Base-by-base conservation (phyloP, 1,140 invertebrate species). In the Micrasema longulum region DNA sequence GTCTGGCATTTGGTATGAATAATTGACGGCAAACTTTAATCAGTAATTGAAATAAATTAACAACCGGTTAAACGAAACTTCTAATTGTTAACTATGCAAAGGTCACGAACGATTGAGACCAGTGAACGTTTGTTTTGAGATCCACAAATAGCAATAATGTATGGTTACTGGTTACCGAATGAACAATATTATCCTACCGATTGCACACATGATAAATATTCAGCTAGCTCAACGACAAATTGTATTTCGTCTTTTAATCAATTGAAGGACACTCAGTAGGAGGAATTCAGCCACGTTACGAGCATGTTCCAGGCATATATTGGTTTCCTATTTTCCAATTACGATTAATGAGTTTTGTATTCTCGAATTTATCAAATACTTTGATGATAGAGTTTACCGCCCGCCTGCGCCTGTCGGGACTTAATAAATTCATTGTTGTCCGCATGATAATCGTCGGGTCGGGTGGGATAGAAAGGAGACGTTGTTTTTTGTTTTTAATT, bases 11-110 rank as follows among this genome's bases (percentile, higher is more conserved):
- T 31, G 1, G 16, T 16, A 18, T 60, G 35, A 60, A 60, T 60
- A 60, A 41, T 60, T 9, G 55, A 41, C 9, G 36, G 18, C 52
- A 43, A 41, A 16, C 48, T 22, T 38, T 41, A 14, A 60, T 41
- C 55, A 22, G 16, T 41, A 60, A 60, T 60, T 60, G 35, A 60
- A 60, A 60, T 60, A 60, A 60, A 60, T 60, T 60, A 60, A 43
- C 22, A 35, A 41, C 41, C 36, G 22, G 55, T 38, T 38, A 20
- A 41, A 41, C 36, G 41, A 41, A 41, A 41, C 35, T 38, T 31
- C n/a, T 60, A 60, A 60, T 60, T 60, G 55, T 31, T 41, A 4
- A 41, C 14, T 41, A 60, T 60, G 12, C 18, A 22, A 55, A 60
- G 55, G 55, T 60, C 36, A 41, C 35, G 22, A 14, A 12, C 55